phyloP scores from a whole-genome alignment of 1,140 invertebrate genomes.

The Hyles euphorbiae region DNA sequence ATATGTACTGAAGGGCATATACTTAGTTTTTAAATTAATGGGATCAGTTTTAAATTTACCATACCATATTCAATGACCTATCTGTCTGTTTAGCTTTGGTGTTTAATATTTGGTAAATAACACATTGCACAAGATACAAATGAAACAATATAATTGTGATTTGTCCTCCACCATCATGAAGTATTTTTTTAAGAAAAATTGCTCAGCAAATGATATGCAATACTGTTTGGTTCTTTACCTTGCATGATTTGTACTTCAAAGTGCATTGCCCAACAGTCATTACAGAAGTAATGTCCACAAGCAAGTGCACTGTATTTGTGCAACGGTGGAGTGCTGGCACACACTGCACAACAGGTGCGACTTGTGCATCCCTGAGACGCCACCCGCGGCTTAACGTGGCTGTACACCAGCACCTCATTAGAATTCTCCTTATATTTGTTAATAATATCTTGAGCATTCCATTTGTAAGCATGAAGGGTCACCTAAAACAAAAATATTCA shows the following conservation, averaged over 20 bases:
- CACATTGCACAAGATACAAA: too few species aligned
- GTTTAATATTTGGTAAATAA: too few species aligned
- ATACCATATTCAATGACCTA: too few species aligned
- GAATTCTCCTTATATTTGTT: slow-evolving; percentile 86
- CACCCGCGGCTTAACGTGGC: slow-evolving; percentile 84
- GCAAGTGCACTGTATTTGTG: slow-evolving; percentile 86
- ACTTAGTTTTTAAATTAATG: too few species aligned
- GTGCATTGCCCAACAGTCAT: slow-evolving; percentile 95
- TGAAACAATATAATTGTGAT: too few species aligned
- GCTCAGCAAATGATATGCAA: too few species aligned
- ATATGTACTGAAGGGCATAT: too few species aligned
- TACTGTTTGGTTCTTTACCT: slow-evolving; percentile 69
- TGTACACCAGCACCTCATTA: slow-evolving; percentile 85
- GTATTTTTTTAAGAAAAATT: too few species aligned
- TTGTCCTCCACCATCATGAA: too few species aligned
- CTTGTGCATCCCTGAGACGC: slow-evolving; percentile 44
- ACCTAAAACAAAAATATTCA: slow-evolving; percentile 72
- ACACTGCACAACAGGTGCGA: slow-evolving; percentile 76
- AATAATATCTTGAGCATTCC: slow-evolving; percentile 89
- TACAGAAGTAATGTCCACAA: slow-evolving; percentile 95
- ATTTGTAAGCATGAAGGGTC: slow-evolving; percentile 90
- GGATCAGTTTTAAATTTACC: too few species aligned
- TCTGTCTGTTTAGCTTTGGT: too few species aligned
- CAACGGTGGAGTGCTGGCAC: slow-evolving; percentile 75
- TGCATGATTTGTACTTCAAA: slow-evolving; percentile 97